Evolutionary conservation across 92 coral and sea anemone genomes (phyloP).

Genomic region (Nematostella vectensis): DNA sequence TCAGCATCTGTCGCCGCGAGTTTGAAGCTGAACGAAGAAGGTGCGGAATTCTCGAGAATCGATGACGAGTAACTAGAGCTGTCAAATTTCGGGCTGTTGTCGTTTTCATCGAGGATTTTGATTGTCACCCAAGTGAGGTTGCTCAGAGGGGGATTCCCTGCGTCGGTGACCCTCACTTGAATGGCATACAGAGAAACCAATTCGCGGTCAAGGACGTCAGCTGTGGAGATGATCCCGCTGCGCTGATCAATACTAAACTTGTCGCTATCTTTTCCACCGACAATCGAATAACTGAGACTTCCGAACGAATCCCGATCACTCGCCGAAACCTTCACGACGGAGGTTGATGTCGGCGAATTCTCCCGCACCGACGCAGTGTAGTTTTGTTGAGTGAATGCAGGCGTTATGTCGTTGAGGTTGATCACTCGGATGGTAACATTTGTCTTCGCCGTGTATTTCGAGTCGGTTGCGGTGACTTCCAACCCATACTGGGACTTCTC

Average conservation of each 20-base stretch:
- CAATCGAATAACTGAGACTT: slow-evolving; percentile 34
- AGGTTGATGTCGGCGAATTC: slow-evolving; percentile 33
- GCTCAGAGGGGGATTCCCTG: slow-evolving; percentile 42
- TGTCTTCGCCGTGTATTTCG: slow-evolving; percentile 14
- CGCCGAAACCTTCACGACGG: slow-evolving; percentile 45
- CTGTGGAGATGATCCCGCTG: slow-evolving; percentile 56
- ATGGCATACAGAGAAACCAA: slow-evolving; percentile 29
- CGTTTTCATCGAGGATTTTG: slow-evolving; percentile 47
- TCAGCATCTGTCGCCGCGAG: slow-evolving; percentile 46
- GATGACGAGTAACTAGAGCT: slow-evolving; percentile 10
- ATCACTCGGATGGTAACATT: slow-evolving; percentile 40
- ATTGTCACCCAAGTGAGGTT: slow-evolving; percentile 39
- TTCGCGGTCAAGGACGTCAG: slow-evolving; percentile 67
- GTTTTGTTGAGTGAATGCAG: slow-evolving; percentile 31
- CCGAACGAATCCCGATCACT: slow-evolving; percentile 66
- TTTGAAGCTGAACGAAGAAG: slow-evolving; percentile 8
- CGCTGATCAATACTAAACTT: slow-evolving; percentile 55
- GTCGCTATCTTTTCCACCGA: slow-evolving; percentile 25
- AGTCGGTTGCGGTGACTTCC: slow-evolving; percentile 61
- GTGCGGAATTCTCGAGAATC: slow-evolving; percentile 31
- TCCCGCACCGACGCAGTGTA: slow-evolving; percentile 55
- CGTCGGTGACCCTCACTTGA: slow-evolving; percentile 48
- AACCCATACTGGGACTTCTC: slow-evolving; percentile 20
- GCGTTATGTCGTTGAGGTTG: slow-evolving; percentile 66
- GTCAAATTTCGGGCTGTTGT: slow-evolving; percentile 47